phyloP scores from a whole-genome alignment of 2,797 vertebrate species.

The Myotis daubentonii region DNA sequence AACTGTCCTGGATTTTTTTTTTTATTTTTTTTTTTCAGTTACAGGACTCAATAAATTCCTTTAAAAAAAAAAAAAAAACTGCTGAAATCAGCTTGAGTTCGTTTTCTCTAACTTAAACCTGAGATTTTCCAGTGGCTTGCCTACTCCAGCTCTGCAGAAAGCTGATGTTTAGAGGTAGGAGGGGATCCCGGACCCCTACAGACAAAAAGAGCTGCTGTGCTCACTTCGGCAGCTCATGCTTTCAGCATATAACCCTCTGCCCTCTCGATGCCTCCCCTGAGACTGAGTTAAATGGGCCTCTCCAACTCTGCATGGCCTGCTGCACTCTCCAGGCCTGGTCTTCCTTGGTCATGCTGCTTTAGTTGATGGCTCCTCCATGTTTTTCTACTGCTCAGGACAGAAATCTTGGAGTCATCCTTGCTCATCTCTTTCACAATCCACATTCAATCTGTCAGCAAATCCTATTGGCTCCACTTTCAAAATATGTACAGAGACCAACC shows the following conservation, averaged over 20 bases:
- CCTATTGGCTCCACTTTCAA: background rate
- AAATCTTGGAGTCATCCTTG: background rate
- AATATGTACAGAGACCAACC: background rate
- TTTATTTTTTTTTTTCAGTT: background rate
- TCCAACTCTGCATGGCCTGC: background rate
- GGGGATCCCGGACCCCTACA: background rate
- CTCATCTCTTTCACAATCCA: background rate
- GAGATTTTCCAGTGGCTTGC: background rate
- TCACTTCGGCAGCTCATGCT: background rate
- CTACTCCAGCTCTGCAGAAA: background rate
- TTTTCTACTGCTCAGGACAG: background rate
- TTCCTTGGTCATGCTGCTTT: background rate
- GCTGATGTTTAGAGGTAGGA: background rate
- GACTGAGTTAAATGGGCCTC: background rate
- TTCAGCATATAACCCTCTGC: background rate
- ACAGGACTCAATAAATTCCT: background rate
- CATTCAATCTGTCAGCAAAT: background rate
- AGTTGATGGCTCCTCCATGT: background rate
- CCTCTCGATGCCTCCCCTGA: background rate
- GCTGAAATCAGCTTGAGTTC: background rate
- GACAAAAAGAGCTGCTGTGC: background rate
- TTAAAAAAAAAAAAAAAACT: background rate
- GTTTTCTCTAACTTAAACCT: background rate
- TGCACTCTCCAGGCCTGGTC: background rate
- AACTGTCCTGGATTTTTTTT: background rate